Percentiles rank a stretch among this genome's conserved stretches.
phyloP scores from a whole-genome alignment of 1,140 invertebrate genomes.

The Patella vulgata region DNA sequence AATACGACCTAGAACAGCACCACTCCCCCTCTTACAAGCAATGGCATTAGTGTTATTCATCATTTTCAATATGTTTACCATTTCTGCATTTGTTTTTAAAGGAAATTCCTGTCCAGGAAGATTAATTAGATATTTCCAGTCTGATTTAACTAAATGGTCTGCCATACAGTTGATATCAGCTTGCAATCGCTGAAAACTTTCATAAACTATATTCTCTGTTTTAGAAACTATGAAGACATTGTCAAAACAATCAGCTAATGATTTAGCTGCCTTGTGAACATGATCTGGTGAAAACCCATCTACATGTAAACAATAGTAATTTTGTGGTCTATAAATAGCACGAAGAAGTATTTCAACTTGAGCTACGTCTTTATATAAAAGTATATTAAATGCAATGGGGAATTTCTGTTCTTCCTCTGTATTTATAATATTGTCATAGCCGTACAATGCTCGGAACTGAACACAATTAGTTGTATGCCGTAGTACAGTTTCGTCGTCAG shows the following conservation, averaged over 20 bases:
- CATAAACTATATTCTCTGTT: constrained; percentile 41
- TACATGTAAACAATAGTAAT: too few relatives aligned
- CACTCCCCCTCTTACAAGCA: constrained; percentile 25
- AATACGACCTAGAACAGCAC: too few relatives aligned
- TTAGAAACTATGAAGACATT: constrained; percentile 51
- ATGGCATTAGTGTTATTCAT: constrained; percentile 51
- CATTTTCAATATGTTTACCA: constrained; percentile 45
- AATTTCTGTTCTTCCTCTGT: constrained; percentile 42
- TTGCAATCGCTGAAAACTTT: too few relatives aligned
- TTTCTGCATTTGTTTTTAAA: constrained; percentile 50
- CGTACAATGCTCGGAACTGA: constrained; percentile 6
- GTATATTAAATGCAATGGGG: constrained; percentile 54
- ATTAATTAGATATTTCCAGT: too few relatives aligned
- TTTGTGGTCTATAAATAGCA: too few relatives aligned
- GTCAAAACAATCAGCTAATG: constrained; percentile 49
- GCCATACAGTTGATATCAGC: constrained; percentile 51
- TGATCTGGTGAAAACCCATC: too few relatives aligned
- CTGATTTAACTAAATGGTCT: constrained; percentile 32
- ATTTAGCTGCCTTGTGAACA: constrained; percentile 37
- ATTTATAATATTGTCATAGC: constrained; percentile 6
- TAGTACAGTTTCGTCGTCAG: too few relatives aligned
- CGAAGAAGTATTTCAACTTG: too few relatives aligned
- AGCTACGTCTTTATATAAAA: too few relatives aligned
- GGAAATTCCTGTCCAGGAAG: too few relatives aligned
- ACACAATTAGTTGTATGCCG: constrained; percentile 10